phyloP scores from a whole-genome alignment of 1,140 invertebrate genomes.

The Catajapyx aquilonaris region DNA sequence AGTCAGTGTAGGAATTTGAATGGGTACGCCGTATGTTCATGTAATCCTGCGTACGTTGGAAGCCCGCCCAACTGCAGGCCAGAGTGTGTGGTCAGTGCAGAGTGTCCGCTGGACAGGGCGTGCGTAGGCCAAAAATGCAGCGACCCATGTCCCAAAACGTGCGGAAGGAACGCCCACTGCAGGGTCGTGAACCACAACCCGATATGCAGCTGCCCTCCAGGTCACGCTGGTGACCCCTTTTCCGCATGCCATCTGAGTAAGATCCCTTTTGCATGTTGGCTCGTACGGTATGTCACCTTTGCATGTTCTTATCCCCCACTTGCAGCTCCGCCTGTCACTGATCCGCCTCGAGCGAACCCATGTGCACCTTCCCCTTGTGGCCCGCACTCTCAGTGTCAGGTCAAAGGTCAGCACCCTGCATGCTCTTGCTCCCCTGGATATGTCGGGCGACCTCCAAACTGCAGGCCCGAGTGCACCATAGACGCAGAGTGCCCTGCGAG shows the following conservation, averaged over 20 bases:
- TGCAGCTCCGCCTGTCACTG: conserved; percentile 7
- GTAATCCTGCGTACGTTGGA: conserved; percentile 17
- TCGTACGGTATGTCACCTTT: conserved; percentile 15
- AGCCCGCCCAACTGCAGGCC: no score
- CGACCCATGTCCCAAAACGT: conserved; percentile 13
- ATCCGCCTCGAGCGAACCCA: conserved; percentile 9
- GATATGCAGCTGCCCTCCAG: no score
- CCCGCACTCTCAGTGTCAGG: no score
- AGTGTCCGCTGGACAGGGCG: conserved; percentile 17
- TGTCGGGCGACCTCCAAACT: no score
- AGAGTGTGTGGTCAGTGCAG: no score
- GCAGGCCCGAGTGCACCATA: conserved; percentile 46
- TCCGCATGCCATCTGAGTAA: conserved; percentile 18
- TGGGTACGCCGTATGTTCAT: conserved; percentile 13
- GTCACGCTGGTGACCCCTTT: no score
- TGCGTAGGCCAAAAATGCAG: conserved; percentile 18
- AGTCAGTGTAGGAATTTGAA: no score
- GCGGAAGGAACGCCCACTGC: no score
- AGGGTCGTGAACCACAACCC: no score
- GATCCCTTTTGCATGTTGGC: conserved; percentile 26
- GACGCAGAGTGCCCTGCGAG: conserved; percentile 44
- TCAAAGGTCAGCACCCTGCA: no score
- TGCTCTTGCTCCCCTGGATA: no score
- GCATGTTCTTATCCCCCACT: conserved; percentile 10
- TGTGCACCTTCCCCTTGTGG: conserved; percentile 19